A percentile compares a stretch with the other conserved stretches of the same genome.
These are phyloP conservation scores for Linyphia triangularis DNA, from an alignment of 2,888 invertebrate genomes.

Conservation along the genomic window DNA sequence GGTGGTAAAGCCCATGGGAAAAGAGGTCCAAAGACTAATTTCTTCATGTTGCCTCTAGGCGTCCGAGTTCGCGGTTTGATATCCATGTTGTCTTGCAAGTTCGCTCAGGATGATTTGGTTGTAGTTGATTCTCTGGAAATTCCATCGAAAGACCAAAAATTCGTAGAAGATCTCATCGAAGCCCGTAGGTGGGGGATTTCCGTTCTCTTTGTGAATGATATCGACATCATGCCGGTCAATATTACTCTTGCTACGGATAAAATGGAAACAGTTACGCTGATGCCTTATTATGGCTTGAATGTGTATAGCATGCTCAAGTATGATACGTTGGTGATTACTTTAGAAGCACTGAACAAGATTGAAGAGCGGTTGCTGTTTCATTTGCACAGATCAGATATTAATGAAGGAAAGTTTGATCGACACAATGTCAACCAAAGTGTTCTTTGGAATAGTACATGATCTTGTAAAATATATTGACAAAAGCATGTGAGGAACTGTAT, in stretches of 20 bases:
- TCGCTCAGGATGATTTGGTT: conserved; percentile 95
- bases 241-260: conserved; percentile 89
- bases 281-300: conserved; percentile 97
- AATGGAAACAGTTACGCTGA: conserved; percentile 91
- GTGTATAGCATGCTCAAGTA: conserved; percentile 98
- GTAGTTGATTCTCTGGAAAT: conserved; percentile 91
- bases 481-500: background rate
- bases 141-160: conserved; percentile 88
- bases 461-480: background rate
- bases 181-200: conserved; percentile 97
- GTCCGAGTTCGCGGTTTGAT: conserved; percentile 89
- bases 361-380: conserved; percentile 76
- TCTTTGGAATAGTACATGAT: conserved; percentile 10
- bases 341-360: conserved; percentile 88
- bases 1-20: conserved; percentile 93
- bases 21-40: conserved; percentile 92
- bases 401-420: conserved; percentile 10
- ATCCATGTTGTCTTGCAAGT: conserved; percentile 91
- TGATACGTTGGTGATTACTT: conserved; percentile 92
- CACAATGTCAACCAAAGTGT: conserved; percentile 19
- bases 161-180: conserved; percentile 88
- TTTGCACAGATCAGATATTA: conserved; percentile 71
- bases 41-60: conserved; percentile 94
- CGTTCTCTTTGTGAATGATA: conserved; percentile 94
- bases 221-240: conserved; percentile 92